Evolutionary conservation across 1,140 invertebrate species (phyloP), one percentile per base, ranked within the genome.

Genomic region (Nasonia vitripennis): DNA sequence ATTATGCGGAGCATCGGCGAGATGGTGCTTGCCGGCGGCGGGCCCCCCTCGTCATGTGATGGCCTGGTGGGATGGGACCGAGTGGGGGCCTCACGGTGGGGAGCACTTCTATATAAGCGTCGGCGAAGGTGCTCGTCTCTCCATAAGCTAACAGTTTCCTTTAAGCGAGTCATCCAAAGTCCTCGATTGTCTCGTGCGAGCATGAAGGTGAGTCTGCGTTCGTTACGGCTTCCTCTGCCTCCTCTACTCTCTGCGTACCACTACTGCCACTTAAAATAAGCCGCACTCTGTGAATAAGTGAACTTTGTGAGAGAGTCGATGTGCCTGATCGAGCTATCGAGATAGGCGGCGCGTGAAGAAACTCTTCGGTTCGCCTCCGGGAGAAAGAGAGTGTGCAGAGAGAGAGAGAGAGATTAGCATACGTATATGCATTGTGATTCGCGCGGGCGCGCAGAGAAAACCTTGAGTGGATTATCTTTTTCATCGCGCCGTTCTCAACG

Each of bases 41-140:
- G 77, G 37, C 27, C 9, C 78, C 31, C 41, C 68, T 27, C 34
- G 67, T 67, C 34, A 45, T 78, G 12, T 2, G 74, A 51, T 75
- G 67, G 67, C 62, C 78, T 71, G 6, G 83, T 80, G 70, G 68
- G 78, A 79, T 55, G 78, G 78, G 78, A 41, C 83, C 55, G 34
- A 12, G 71, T 10, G 34, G 37, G 62, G 68, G 23, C 12, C n/a
- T 34, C 23, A 71, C 3, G 91, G 91, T 90, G 91, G 91, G 91
- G 91, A 90, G 82, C 87, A 89, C 91, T 91, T 92, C 91, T 93
- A 92, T 93, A 92, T 92, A 93, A 93, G 89, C 90, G 88, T 87
- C 89, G 87, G 88, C 85, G 89, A 90, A 89, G 89, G 89, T 88
- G 88, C 88, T 89, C 83, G 91, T 91, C 91, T 91, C 90, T 91